phyloP scores from a whole-genome alignment of 2,797 vertebrate genomes.

The Sitta carolinensis region DNA sequence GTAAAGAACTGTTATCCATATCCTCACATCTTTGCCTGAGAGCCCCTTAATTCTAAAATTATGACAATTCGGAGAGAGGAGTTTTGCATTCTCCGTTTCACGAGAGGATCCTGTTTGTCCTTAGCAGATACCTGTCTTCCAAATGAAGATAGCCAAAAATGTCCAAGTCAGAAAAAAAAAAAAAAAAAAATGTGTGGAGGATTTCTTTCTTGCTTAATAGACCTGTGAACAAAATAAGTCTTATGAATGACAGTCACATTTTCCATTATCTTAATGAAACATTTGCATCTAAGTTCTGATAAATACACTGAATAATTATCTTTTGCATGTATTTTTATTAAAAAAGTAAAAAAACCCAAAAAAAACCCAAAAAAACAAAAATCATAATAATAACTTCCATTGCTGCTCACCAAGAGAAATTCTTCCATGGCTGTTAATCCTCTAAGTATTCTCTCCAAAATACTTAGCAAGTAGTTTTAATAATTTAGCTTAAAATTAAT shows the following conservation, averaged over 20 bases:
- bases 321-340: neutral
- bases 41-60: too few species aligned
- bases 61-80: too few species aligned
- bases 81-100: too few species aligned
- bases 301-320: neutral
- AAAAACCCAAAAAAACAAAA: neutral
- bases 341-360: neutral
- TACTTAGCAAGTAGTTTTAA: neutral
- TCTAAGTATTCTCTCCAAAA: neutral
- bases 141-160: neutral
- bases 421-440: neutral
- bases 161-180: rapidly evolving
- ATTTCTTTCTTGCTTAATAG: neutral
- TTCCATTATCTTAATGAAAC: neutral
- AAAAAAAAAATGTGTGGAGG: rapidly evolving
- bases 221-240: neutral
- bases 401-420: neutral
- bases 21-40: too few species aligned
- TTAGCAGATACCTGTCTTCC: too few species aligned
- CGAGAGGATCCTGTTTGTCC: too few species aligned
- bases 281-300: neutral
- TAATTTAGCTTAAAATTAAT: neutral
- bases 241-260: neutral
- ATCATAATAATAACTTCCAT: neutral
- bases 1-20: too few species aligned